These are phyloP conservation scores for Lapara coniferarum DNA, from an alignment of 2,888 invertebrate genomes.

Conservation along the genomic window DNA sequence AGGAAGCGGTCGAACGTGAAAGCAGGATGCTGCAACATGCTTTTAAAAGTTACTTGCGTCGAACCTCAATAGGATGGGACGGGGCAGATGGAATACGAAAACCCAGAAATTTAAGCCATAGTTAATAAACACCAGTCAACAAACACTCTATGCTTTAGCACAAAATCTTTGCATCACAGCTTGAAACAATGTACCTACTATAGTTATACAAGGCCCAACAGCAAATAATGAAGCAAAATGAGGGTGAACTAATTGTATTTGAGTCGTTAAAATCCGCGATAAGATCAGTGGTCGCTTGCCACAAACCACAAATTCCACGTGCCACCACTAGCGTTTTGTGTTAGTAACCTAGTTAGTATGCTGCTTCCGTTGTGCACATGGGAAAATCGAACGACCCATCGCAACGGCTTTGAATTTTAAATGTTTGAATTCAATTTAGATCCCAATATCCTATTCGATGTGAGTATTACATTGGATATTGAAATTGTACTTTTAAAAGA, in stretches of 20 bases:
- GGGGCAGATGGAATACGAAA: too few species aligned
- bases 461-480: not conserved
- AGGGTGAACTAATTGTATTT: not conserved
- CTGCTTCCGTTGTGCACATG: conserved; percentile 43
- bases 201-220: too few species aligned
- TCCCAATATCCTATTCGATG: not conserved
- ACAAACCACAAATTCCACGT: not conserved
- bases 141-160: too few species aligned
- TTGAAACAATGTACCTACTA: not conserved
- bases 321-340: conserved; percentile 18
- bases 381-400: conserved; percentile 35
- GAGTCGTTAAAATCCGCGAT: not conserved
- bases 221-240: not conserved
- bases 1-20: too few species aligned
- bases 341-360: conserved; percentile 43
- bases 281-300: not conserved
- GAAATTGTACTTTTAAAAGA: not conserved
- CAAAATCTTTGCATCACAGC: not conserved
- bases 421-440: conserved; percentile 37
- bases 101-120: too few species aligned
- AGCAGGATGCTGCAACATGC: too few species aligned
- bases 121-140: too few species aligned
- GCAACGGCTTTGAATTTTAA: conserved; percentile 29
- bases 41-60: too few species aligned
- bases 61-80: too few species aligned